Evolutionary conservation across 2,797 vertebrate species (phyloP).

Genomic region (Taeniopygia guttata): DNA sequence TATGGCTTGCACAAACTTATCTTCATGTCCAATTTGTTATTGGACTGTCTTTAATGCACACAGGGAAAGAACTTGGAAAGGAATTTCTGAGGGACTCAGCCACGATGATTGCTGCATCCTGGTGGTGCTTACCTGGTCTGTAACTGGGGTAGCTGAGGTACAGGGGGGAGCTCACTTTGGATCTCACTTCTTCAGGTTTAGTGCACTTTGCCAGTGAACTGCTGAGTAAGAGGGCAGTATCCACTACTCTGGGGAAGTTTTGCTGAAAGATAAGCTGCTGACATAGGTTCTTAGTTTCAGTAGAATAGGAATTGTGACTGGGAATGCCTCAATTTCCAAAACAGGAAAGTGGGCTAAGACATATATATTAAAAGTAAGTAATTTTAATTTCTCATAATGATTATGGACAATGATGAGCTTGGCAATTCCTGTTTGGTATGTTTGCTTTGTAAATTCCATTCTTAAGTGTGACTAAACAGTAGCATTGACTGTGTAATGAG

Average conservation of each 20-base stretch:
- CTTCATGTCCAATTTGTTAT: neutral
- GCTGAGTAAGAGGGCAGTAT: neutral
- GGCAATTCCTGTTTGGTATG: neutral
- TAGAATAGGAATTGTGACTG: neutral
- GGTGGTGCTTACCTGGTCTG: neutral
- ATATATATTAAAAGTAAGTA: neutral
- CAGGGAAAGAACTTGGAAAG: neutral
- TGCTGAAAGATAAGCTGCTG: neutral
- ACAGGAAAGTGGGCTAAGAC: neutral
- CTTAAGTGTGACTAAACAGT: neutral
- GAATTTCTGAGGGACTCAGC: neutral
- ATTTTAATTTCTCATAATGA: neutral
- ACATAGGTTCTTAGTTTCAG: neutral
- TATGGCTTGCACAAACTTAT: neutral
- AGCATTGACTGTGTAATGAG: neutral
- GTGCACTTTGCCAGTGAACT: neutral
- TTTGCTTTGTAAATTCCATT: neutral
- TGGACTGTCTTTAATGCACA: neutral
- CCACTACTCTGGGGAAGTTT: neutral
- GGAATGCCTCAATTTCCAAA: neutral
- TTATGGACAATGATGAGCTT: neutral
- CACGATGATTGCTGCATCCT: neutral
- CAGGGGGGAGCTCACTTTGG: neutral
- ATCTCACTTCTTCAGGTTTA: neutral
- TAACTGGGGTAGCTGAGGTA: neutral